A percentile compares a stretch with the other conserved stretches of the same genome.
phyloP scores from a whole-genome alignment of 2,113 vertebrate species.

The Edolisoma coerulescens region DNA sequence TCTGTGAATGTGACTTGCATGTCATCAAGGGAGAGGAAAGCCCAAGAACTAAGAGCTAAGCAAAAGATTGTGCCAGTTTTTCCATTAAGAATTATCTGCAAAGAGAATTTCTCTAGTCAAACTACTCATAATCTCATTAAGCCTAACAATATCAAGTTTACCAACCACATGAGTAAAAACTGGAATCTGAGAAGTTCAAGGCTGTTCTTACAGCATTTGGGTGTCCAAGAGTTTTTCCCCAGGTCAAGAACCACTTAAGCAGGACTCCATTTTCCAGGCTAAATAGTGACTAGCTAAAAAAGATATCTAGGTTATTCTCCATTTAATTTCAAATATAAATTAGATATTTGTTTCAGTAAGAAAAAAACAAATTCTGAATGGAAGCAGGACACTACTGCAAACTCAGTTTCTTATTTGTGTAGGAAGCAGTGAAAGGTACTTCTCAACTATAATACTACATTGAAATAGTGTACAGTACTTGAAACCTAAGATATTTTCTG shows the following conservation, averaged over 20 bases:
- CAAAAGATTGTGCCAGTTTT: not conserved
- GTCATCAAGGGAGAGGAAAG: not conserved
- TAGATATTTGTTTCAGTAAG: not conserved
- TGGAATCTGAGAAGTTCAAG: not conserved
- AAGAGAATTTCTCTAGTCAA: not conserved
- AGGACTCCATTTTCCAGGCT: not conserved
- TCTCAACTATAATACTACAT: not conserved
- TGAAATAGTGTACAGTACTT: not conserved
- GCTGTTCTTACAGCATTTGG: not conserved
- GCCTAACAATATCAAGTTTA: not conserved
- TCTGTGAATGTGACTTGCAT: not conserved
- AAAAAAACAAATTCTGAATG: not conserved
- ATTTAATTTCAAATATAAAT: not conserved
- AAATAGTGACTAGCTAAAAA: not conserved
- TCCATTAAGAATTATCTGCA: slow-evolving; percentile 3
- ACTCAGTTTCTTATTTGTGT: not conserved
- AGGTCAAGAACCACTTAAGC: not conserved
- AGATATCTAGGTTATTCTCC: not conserved
- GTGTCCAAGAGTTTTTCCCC: not conserved
- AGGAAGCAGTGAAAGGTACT: not conserved
- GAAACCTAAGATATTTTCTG: not conserved
- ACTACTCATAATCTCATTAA: slow-evolving; percentile 12
- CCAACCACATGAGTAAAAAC: not conserved
- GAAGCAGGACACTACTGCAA: not conserved
- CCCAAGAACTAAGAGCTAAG: not conserved